Conservation (phyloP, 2,113 vertebrate genomes). For the Microcebus griseorufus region DNA sequence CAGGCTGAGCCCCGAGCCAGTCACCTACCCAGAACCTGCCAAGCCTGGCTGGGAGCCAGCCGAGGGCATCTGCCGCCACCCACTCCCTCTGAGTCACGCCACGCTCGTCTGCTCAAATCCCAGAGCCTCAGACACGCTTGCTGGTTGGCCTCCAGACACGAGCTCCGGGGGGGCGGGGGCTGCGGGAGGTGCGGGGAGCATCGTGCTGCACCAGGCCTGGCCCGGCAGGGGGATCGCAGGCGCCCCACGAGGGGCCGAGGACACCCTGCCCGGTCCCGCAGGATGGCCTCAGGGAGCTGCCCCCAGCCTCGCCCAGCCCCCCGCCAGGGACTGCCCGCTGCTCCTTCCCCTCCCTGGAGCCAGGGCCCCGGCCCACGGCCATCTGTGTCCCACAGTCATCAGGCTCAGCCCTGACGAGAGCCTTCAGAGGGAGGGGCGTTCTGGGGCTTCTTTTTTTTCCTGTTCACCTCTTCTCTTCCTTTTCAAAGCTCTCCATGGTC, state of each 20-base stretch:
- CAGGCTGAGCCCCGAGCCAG: not conserved
- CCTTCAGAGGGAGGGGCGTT: not conserved
- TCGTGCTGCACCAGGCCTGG: not conserved
- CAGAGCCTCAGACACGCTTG: slow-evolving; percentile 66
- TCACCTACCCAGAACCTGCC: slow-evolving; percentile 52
- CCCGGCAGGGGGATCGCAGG: too few relatives aligned
- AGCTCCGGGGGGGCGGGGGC: slow-evolving; percentile 13
- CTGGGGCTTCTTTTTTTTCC: too few relatives aligned
- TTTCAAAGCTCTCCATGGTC: not conserved
- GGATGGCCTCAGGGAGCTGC: not conserved
- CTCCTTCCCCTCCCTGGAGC: not conserved
- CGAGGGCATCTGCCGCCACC: slow-evolving; percentile 84
- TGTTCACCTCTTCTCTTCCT: not conserved
- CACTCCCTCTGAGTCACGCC: slow-evolving; percentile 81
- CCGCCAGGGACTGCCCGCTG: not conserved
- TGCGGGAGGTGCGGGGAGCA: slow-evolving; percentile 1
- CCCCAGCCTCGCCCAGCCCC: not conserved
- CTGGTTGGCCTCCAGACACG: slow-evolving; percentile 63
- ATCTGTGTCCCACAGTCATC: too few relatives aligned
- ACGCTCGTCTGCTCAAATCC: slow-evolving; percentile 73
- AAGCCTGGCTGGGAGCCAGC: slow-evolving; percentile 59
- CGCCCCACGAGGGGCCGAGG: not conserved
- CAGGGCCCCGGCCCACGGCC: not conserved
- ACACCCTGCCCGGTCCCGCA: not conserved
- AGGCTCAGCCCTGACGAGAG: not conserved